Conservation (phyloP, 2,888 invertebrate genomes). For the Dryadula phaetusa region DNA sequence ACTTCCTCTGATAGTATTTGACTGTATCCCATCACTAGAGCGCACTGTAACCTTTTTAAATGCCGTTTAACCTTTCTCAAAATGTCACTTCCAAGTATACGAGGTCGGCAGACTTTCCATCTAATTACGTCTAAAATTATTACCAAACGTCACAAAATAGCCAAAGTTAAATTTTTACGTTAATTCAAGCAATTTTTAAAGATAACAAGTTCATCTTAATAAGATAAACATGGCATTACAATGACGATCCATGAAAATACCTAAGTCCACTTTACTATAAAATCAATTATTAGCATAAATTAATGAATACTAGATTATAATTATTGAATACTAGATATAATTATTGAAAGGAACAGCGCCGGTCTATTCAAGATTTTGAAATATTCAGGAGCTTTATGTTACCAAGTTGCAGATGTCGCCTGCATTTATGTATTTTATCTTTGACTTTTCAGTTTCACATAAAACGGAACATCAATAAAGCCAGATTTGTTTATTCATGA, state of each 20-base stretch:
- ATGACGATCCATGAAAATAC: too few relatives aligned
- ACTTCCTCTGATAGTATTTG: not conserved
- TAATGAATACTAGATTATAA: too few relatives aligned
- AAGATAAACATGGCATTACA: too few relatives aligned
- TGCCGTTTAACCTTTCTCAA: constrained; percentile 2
- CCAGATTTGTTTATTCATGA: constrained; percentile 70
- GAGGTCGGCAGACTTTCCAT: not conserved
- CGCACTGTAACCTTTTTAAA: constrained; percentile 9
- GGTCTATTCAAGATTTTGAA: constrained; percentile 35
- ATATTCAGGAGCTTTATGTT: constrained; percentile 45
- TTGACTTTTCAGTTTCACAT: constrained; percentile 56
- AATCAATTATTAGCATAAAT: too few relatives aligned
- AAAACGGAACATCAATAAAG: constrained; percentile 60
- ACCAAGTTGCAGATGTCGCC: constrained; percentile 45
- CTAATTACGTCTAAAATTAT: not conserved
- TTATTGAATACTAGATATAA: too few relatives aligned
- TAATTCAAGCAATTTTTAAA: too few relatives aligned
- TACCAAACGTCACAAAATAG: not conserved
- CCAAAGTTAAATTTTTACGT: not conserved
- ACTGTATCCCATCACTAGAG: not conserved
- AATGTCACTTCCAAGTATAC: constrained; percentile 3
- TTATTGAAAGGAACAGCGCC: constrained; percentile 18
- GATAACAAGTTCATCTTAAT: not conserved
- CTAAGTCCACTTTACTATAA: too few relatives aligned
- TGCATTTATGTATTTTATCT: constrained; percentile 53